Conservation (phyloP, 1,140 invertebrate species). For the Bombus waltoni region DNA sequence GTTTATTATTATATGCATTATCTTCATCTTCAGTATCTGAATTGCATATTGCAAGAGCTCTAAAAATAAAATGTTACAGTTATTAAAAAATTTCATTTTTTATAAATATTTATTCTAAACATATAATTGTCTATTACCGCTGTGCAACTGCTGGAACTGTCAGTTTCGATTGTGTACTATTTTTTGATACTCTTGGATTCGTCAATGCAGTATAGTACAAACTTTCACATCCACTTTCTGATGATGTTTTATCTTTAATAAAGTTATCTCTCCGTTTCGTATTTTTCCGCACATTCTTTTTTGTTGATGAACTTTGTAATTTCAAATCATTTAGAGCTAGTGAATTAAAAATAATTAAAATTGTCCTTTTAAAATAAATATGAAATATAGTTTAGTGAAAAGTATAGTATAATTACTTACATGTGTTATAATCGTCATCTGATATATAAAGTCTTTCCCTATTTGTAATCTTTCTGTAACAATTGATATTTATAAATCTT, state of each 20-base stretch:
- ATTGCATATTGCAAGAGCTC: constrained; percentile 74
- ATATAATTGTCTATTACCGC: constrained; percentile 35
- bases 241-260: constrained; percentile 71
- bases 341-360: constrained; percentile 39
- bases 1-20: constrained; percentile 32
- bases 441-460: constrained; percentile 41
- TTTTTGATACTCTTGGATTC: constrained; percentile 59
- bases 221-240: constrained; percentile 67
- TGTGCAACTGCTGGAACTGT: not conserved
- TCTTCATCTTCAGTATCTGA: constrained; percentile 71
- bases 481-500: not conserved
- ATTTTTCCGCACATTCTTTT: constrained; percentile 42
- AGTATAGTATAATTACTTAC: constrained; percentile 55
- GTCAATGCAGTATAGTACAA: constrained; percentile 75
- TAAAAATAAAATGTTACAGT: constrained; percentile 48
- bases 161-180: constrained; percentile 32
- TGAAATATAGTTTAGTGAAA: not conserved
- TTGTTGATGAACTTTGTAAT: constrained; percentile 31
- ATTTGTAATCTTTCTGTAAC: constrained; percentile 61
- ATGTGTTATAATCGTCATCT: constrained; percentile 60
- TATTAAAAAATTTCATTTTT: not conserved
- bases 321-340: constrained; percentile 60
- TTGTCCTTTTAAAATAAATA: not conserved
- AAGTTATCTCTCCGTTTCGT: constrained; percentile 64
- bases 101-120: not conserved